Evolutionary conservation across 2,888 invertebrate species (phyloP).

Genomic region (Augochlorella aurata): DNA sequence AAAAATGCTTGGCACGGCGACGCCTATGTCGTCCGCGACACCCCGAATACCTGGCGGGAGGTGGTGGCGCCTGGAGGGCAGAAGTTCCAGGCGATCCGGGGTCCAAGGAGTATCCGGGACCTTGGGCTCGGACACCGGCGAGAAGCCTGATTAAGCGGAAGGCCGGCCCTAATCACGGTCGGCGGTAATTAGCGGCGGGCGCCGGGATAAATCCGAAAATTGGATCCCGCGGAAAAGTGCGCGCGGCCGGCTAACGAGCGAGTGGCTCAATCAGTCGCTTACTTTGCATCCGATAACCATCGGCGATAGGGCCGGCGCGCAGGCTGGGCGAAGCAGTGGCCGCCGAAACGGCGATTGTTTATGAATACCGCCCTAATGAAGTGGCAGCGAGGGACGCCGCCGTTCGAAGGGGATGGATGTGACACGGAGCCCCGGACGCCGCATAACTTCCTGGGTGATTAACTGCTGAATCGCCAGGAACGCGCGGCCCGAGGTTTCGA

Average conservation of each 20-base stretch:
- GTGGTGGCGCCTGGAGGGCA: neutral
- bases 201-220: conserved; percentile 32
- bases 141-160: conserved; percentile 12
- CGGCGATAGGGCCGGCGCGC: conserved; percentile 37
- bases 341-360: conserved; percentile 53
- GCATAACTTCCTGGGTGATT: conserved; percentile 68
- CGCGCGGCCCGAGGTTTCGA: conserved; percentile 62
- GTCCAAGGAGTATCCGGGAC: neutral
- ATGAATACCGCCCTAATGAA: conserved; percentile 64
- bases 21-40: neutral
- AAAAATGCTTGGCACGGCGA: neutral
- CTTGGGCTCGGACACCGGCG: neutral
- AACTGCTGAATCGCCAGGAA: conserved; percentile 68
- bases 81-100: neutral
- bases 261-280: conserved; percentile 40
- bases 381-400: neutral
- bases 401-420: conserved; percentile 45
- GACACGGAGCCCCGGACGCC: conserved; percentile 52
- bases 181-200: conserved; percentile 26
- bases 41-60: neutral
- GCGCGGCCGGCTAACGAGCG: conserved; percentile 17
- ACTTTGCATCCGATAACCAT: conserved; percentile 41
- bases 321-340: neutral
- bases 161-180: conserved; percentile 25
- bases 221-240: conserved; percentile 25